These are phyloP conservation scores for Rhynchonema sp. DNA, from an alignment of 2,888 invertebrate species.

Conservation along the genomic window DNA sequence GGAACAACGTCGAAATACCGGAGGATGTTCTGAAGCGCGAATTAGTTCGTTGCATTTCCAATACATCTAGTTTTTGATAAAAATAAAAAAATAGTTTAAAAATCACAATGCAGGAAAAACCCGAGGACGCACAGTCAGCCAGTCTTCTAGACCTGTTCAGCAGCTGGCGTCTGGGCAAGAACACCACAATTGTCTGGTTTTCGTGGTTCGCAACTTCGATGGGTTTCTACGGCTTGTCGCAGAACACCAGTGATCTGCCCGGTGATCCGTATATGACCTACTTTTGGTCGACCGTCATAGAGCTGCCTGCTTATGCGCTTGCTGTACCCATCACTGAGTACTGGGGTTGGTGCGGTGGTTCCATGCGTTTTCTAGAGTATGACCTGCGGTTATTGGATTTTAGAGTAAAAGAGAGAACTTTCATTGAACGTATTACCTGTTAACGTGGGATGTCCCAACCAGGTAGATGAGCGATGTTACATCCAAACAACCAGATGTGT, in stretches of 20 bases:
- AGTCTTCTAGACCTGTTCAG: not conserved
- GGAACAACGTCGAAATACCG: not conserved
- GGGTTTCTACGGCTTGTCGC: constrained; percentile 8
- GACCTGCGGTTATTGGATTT: not conserved
- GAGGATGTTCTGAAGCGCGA: not conserved
- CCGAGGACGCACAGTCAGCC: not conserved
- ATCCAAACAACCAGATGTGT: too few relatives aligned
- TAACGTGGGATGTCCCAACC: too few relatives aligned
- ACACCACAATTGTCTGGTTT: constrained; percentile 4
- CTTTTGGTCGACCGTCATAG: constrained; percentile 4
- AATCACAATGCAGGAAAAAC: not conserved
- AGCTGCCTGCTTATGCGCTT: constrained; percentile 4
- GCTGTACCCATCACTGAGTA: constrained; percentile 5
- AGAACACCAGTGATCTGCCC: constrained; percentile 6
- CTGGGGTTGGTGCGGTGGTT: not conserved
- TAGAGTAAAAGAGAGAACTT: too few relatives aligned
- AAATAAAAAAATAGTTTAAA: not conserved
- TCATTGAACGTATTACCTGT: too few relatives aligned
- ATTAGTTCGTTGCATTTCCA: too few relatives aligned
- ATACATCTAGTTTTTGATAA: too few relatives aligned
- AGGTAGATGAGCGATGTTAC: too few relatives aligned
- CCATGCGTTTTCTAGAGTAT: not conserved
- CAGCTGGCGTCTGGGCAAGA: constrained; percentile 1
- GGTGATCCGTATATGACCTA: constrained; percentile 8
- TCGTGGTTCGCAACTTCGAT: constrained; percentile 5